Evolutionary conservation across 1,140 invertebrate species (phyloP).

Genomic region (Hypothenemus hampei): DNA sequence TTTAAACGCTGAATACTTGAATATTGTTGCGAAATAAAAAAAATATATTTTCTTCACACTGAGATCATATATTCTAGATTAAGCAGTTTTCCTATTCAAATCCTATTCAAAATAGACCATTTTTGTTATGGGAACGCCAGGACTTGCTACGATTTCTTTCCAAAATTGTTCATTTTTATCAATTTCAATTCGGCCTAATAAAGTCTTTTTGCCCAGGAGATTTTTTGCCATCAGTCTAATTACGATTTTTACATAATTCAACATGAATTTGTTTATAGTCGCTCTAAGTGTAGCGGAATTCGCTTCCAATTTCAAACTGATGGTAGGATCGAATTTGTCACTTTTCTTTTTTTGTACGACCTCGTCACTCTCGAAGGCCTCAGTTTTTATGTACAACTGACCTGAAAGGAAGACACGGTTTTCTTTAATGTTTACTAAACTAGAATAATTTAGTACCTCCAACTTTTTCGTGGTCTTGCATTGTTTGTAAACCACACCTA

Average conservation of each 20-base stretch:
- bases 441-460: conserved; percentile 49
- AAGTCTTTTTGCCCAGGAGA: conserved; percentile 53
- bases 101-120: conserved; percentile 38
- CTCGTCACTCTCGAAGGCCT: conserved; percentile 62
- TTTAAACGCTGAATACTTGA: too few relatives aligned
- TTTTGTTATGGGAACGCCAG: conserved; percentile 33
- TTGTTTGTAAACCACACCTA: conserved; percentile 60
- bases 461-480: conserved; percentile 62
- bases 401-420: conserved; percentile 44
- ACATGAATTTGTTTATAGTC: conserved; percentile 52
- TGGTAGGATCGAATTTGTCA: conserved; percentile 62
- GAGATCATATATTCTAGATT: too few relatives aligned
- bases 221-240: conserved; percentile 40
- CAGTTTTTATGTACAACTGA: conserved; percentile 69
- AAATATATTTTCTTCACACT: too few relatives aligned
- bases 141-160: conserved; percentile 36
- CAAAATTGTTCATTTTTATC: conserved; percentile 40
- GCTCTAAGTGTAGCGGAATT: conserved; percentile 43
- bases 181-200: conserved; percentile 51
- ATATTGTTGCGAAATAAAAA: too few relatives aligned
- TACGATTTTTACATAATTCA: conserved; percentile 43
- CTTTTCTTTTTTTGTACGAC: conserved; percentile 72
- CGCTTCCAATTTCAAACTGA: conserved; percentile 51
- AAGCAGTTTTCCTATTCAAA: too few relatives aligned
- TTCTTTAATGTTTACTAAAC: too few relatives aligned